Base-by-base conservation (phyloP, 1,140 invertebrate species). In the Zophobas atratus region DNA sequence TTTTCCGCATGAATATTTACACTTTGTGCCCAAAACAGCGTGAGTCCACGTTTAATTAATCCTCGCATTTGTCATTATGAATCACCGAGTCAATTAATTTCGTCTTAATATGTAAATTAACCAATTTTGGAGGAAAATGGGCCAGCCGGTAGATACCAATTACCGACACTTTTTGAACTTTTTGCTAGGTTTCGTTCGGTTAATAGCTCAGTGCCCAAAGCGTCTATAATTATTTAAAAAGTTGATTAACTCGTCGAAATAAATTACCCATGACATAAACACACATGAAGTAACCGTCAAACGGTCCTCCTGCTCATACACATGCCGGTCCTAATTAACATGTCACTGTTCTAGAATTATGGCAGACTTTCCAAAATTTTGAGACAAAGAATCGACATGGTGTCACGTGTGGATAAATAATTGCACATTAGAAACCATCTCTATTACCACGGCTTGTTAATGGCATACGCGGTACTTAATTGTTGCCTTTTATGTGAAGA, bases 391-490 rank as follows among this genome's bases (percentile, higher is more conserved):
- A 20, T 20, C 20, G 49, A 20, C 2, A n/a, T 20, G n/a, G 49
- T 51, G 49, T 51, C 49, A 51, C 49, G 6, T 51, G n/a, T 51
- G 20, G 20, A 51, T 20, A 51, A 4, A 20, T 51, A 51, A 51
- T 51, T 51, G 49, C 49, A 20, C 49, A 20, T 51, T 51, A 51
- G 49, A 51, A 51, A 20, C n/a, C 49, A 20, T 51, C 49, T 51
- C 49, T 51, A 51, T 51, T 51, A 51, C 3, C 3, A 51, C n/a
- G 49, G 4, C 49, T 51, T 8, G 43, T 8, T 46, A 46, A 46
- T 51, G 49, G 49, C 49, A 51, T 51, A 51, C 49, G 49, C 43
- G 43, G 43, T 20, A 51, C 49, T 51, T 51, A 51, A 51, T 51
- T 51, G 49, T 51, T 51, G 49, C 49, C 49, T 51, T 51, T 51